Conservation (phyloP, 2,797 vertebrate species). For the Gymnoscopelus braueri region DNA sequence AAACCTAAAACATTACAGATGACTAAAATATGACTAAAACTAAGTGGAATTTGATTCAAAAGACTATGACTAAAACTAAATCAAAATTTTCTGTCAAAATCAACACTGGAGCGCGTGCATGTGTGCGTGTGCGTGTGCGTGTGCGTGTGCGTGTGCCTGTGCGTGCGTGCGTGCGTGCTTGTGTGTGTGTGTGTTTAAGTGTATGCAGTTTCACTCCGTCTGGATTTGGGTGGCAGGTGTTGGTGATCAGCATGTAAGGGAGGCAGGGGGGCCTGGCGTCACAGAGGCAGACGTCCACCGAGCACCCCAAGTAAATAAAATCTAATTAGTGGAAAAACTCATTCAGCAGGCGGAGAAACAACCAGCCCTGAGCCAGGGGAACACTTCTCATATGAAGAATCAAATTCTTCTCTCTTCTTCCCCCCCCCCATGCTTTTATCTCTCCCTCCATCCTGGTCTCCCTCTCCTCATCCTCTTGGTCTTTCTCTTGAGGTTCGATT, state of each 20-base stretch:
- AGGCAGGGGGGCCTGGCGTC: background rate
- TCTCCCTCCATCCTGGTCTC: background rate
- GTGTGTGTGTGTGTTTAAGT: conserved; percentile 8
- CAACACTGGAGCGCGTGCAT: too few relatives aligned
- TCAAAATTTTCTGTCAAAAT: too few relatives aligned
- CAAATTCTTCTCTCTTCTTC: background rate
- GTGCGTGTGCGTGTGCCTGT: background rate
- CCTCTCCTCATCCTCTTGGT: background rate
- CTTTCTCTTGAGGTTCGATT: background rate
- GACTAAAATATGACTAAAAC: too few relatives aligned
- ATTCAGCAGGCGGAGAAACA: conserved; percentile 5
- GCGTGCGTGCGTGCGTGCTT: background rate
- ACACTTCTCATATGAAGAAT: background rate
- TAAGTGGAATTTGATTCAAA: too few relatives aligned
- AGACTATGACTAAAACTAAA: too few relatives aligned
- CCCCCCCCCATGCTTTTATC: too few relatives aligned
- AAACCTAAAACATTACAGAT: too few relatives aligned
- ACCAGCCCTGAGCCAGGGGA: background rate
- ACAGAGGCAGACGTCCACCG: conserved; percentile 8
- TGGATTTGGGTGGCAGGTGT: background rate
- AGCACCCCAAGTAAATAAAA: conserved; percentile 16
- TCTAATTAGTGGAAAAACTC: conserved; percentile 34
- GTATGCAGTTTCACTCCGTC: background rate
- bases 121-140: background rate
- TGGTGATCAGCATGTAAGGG: conserved; percentile 7